Evolutionary conservation across 2,888 invertebrate species (phyloP).

Genomic region (Fragum fragum): DNA sequence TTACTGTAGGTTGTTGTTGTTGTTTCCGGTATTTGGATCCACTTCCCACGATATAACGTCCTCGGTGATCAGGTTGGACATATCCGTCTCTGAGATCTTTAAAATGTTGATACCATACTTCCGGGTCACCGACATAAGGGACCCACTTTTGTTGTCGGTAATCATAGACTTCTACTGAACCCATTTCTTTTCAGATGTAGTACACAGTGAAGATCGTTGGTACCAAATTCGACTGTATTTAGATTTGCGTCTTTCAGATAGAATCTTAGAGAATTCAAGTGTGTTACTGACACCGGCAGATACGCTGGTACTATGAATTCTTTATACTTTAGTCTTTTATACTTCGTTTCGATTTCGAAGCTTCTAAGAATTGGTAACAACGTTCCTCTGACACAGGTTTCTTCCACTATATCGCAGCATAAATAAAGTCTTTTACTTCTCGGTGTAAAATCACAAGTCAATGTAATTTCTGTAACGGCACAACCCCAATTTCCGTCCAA

Average conservation of each 20-base stretch:
- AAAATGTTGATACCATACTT: conserved; percentile 40
- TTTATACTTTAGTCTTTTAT: conserved; percentile 25
- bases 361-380: conserved; percentile 32
- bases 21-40: background rate
- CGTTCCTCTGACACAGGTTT: conserved; percentile 35
- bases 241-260: conserved; percentile 31
- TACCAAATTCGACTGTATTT: conserved; percentile 22
- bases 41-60: conserved; percentile 40
- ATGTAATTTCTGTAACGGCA: conserved; percentile 35
- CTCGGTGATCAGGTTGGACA: conserved; percentile 24
- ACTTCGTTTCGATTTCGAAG: conserved; percentile 20
- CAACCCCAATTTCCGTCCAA: conserved; percentile 46
- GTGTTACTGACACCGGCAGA: conserved; percentile 10
- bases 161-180: conserved; percentile 48
- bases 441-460: conserved; percentile 38
- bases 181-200: conserved; percentile 41
- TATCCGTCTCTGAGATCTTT: conserved; percentile 29
- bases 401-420: conserved; percentile 37
- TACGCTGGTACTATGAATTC: conserved; percentile 7
- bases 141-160: conserved; percentile 37
- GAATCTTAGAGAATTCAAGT: conserved; percentile 17
- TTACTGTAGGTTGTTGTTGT: conserved; percentile 18
- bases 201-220: conserved; percentile 42
- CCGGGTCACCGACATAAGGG: conserved; percentile 30
- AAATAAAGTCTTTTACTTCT: conserved; percentile 35